These are phyloP conservation scores for Nixonia krombeini DNA, from an alignment of 1,140 invertebrate genomes.

Conservation along the genomic window DNA sequence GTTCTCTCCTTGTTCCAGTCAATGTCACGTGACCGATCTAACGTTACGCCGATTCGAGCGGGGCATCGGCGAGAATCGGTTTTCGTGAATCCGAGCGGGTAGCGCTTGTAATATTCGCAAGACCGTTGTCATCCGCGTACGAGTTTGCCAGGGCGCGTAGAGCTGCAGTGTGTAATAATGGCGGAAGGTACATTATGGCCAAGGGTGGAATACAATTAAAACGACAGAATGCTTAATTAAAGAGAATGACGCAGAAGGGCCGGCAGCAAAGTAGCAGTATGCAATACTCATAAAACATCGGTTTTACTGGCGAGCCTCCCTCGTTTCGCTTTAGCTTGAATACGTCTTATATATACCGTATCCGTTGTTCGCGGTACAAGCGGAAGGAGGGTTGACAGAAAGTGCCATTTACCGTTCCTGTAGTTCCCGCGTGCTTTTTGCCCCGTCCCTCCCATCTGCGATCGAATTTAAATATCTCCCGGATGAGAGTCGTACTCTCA, in stretches of 20 bases:
- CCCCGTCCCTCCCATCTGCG: conserved; percentile 11
- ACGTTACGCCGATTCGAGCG: no score
- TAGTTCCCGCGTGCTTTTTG: conserved; percentile 14
- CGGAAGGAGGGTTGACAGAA: conserved; percentile 44
- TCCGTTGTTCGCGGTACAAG: conserved; percentile 26
- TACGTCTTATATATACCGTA: conserved; percentile 44
- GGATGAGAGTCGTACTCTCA: no score
- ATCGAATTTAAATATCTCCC: conserved; percentile 59
- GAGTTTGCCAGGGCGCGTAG: conserved; percentile 24
- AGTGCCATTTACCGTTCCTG: conserved; percentile 26
- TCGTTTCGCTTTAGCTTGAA: conserved; percentile 48
- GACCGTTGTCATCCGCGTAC: background rate
- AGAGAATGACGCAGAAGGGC: conserved; percentile 46
- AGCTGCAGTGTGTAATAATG: conserved; percentile 32
- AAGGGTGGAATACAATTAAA: conserved; percentile 57
- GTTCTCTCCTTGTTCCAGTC: conserved; percentile 39
- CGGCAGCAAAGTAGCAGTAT: conserved; percentile 54
- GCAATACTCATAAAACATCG: conserved; percentile 59
- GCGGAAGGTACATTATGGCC: conserved; percentile 35
- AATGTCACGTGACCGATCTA: conserved; percentile 34
- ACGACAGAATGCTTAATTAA: conserved; percentile 65
- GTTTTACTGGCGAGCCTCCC: conserved; percentile 53
- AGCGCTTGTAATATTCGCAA: conserved; percentile 34
- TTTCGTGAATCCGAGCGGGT: no score
- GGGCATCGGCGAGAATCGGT: no score